A percentile compares a stretch with the other conserved stretches of the same genome.
Evolutionary conservation across 2,113 vertebrate genomes (phyloP).

Genomic region (Nesoenas mayeri): DNA sequence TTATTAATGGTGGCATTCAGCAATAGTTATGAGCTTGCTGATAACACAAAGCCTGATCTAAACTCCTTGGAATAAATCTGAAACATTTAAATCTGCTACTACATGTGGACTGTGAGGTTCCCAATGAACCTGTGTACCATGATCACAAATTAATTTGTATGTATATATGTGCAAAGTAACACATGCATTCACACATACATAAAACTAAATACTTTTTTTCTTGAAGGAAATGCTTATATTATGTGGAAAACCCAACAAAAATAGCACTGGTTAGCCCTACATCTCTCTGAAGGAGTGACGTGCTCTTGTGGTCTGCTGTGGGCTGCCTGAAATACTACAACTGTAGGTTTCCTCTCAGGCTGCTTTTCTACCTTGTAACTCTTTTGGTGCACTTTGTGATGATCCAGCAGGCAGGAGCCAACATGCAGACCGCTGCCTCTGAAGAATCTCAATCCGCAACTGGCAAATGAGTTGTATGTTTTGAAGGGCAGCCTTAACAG

Average conservation of each 20-base stretch:
- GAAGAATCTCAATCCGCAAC: background rate
- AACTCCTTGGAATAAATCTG: background rate
- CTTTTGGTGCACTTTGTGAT: background rate
- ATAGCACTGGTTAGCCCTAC: background rate
- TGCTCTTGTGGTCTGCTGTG: background rate
- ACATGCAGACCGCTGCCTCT: background rate
- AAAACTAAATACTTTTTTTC: background rate
- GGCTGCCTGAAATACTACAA: background rate
- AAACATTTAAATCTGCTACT: background rate
- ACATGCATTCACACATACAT: background rate
- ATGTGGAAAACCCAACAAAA: background rate
- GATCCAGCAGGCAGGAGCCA: background rate
- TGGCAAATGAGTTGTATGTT: constrained; percentile 4
- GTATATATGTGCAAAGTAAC: background rate
- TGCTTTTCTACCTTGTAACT: background rate
- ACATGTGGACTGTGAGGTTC: background rate
- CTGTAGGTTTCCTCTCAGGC: background rate
- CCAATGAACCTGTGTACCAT: background rate
- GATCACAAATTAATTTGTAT: background rate
- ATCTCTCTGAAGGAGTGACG: background rate
- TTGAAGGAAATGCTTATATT: background rate
- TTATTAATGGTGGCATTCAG: background rate
- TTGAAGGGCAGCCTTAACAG: background rate
- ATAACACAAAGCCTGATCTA: background rate
- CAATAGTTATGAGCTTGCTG: background rate